Evolutionary conservation across 1,140 invertebrate genomes (phyloP), one percentile per base, ranked within the genome.

Genomic region (Cylas formicarius): DNA sequence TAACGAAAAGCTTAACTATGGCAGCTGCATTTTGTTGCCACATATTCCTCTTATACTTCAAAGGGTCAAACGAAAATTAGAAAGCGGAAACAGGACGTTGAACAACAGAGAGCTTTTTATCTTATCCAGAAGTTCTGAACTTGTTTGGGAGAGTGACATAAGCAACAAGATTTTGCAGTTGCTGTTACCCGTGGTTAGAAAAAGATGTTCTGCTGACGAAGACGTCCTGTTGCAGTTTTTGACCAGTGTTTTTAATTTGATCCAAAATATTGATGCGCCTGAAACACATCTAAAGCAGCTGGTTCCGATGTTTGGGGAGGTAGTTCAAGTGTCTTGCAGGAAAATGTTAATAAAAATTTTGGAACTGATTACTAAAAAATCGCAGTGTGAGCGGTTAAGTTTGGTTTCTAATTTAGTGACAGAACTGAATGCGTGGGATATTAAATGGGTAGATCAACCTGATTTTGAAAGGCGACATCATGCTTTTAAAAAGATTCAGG

Each of bases 381-480:
- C 61, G 24, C 58, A 35, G 24, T 52, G 58, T 40, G 53, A 70
- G 37, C 58, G 75, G 65, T 55, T 62, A 39, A 31, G 43, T 16
- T 50, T 53, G 22, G 63, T 72, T 24, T 68, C 73, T 4, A 54
- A 73, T 4, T 48, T 85, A 4, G 64, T 88, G 4, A 57, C 56
- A 3, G 72, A 84, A 56, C 70, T 97, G 22, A 97, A 97, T 70
- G 77, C 91, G 0, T 95, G 78, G 72, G 85, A 96, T 67, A 68
- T 72, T 14, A 77, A 79, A 40, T 86, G 86, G 76, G 72, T 95
- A 5, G 91, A 96, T 50, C 91, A 97, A 60, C 90, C 93, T 0
- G 91, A 97, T 67, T 93, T 87, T 60, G 77, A 86, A 29, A 74
- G 72, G 45, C 72, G 94, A 51, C 63, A 95, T 9, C 77, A 82